Conservation (phyloP, 1,140 invertebrate species). For the Pogonus chalceus region DNA sequence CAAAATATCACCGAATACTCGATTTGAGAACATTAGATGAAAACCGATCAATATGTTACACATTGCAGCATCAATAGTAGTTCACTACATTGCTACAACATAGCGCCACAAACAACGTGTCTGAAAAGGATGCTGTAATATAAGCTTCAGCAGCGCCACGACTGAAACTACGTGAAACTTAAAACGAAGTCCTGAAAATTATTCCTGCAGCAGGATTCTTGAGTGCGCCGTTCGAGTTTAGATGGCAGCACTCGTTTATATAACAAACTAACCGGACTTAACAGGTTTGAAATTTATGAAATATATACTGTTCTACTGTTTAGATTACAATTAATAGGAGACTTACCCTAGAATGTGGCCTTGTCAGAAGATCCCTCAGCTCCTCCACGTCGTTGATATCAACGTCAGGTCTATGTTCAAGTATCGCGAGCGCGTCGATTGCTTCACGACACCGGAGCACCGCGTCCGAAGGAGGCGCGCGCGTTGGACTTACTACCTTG, state of each 20-base stretch:
- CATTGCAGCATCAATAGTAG: neutral
- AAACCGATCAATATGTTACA: neutral
- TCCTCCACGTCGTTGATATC: constrained; percentile 57
- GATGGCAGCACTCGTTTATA: neutral
- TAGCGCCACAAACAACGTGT: neutral
- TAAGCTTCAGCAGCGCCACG: no score
- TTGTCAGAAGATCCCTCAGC: constrained; percentile 65
- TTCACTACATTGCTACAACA: neutral
- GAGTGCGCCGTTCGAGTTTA: neutral
- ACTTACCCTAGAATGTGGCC: constrained; percentile 81
- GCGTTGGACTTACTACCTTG: constrained; percentile 59
- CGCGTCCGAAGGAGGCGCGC: constrained; percentile 69
- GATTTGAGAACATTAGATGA: no score
- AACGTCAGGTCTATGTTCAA: constrained; percentile 40
- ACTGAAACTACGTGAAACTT: no score
- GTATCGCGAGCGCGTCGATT: constrained; percentile 52
- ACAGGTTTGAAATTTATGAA: no score
- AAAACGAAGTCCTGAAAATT: neutral
- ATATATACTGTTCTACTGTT: no score
- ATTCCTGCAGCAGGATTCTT: neutral
- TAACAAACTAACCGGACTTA: no score
- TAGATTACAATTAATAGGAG: no score
- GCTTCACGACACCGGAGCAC: constrained; percentile 65
- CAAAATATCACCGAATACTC: no score
- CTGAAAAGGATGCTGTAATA: no score